Conservation (phyloP, 2,888 invertebrate genomes). For the Caprella mutica region DNA sequence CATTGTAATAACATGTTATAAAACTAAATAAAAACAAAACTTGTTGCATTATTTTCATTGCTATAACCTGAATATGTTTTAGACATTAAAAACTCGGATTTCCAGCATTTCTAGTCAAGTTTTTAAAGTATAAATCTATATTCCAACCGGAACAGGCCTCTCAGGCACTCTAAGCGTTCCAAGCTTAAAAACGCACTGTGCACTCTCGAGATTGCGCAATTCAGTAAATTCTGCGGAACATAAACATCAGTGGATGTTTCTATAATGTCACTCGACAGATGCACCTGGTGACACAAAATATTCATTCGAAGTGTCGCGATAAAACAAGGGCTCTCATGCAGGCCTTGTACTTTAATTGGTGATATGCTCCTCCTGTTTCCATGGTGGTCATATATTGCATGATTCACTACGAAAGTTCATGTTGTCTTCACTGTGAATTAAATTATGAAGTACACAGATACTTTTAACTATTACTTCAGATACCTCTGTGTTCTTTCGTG, state of each 20-base stretch:
- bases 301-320: conserved; percentile 16
- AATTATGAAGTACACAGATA: conserved; percentile 20
- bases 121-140: too few relatives aligned
- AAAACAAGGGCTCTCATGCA: conserved; percentile 13
- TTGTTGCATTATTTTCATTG: too few relatives aligned
- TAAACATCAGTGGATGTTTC: conserved; percentile 19
- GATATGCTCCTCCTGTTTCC: conserved; percentile 13
- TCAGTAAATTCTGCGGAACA: conserved; percentile 3
- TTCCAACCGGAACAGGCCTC: too few relatives aligned
- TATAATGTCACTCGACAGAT: conserved; percentile 23
- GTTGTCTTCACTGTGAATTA: conserved; percentile 17
- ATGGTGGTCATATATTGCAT: conserved; percentile 11
- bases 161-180: too few relatives aligned
- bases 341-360: conserved; percentile 19
- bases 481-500: conserved; percentile 18
- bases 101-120: too few relatives aligned
- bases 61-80: too few relatives aligned
- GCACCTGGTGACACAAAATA: conserved; percentile 24
- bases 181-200: too few relatives aligned
- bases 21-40: too few relatives aligned
- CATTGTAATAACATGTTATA: too few relatives aligned
- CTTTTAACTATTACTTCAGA: conserved; percentile 24
- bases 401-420: conserved; percentile 13
- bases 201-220: too few relatives aligned
- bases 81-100: too few relatives aligned